Evolutionary conservation across 2,888 invertebrate species (phyloP).

Genomic region (Carpatolechia fugitivella): DNA sequence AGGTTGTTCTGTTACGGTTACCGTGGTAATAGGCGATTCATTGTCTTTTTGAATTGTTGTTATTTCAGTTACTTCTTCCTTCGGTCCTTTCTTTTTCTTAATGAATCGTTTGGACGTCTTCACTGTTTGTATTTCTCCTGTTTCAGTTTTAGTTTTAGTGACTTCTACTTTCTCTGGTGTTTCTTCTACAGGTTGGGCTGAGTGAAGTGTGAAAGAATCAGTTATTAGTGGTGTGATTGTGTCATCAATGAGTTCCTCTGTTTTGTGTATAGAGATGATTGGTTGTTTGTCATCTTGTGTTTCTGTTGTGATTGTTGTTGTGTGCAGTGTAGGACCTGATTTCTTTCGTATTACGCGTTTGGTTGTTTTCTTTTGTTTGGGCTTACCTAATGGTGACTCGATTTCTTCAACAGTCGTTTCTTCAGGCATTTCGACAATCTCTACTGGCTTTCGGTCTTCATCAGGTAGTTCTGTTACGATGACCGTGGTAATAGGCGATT

Average conservation of each 20-base stretch:
- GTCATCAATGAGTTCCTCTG: conserved; percentile 34
- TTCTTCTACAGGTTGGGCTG: conserved; percentile 1
- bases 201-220: no score
- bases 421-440: conserved; percentile 28
- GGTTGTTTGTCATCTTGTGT: conserved; percentile 31
- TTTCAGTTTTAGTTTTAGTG: no score
- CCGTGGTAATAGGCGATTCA: no score
- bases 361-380: conserved; percentile 40
- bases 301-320: conserved; percentile 22
- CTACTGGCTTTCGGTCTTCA: conserved; percentile 29
- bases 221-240: conserved; percentile 27
- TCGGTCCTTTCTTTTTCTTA: no score
- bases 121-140: no score
- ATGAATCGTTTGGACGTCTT: no score
- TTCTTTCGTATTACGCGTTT: conserved; percentile 39
- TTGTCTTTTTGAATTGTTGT: no score
- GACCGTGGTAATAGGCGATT: conserved; percentile 47
- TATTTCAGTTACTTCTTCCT: no score
- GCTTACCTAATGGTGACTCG: conserved; percentile 31
- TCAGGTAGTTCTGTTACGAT: conserved; percentile 42
- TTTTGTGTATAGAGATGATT: conserved; percentile 32
- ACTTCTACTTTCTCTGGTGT: conserved; percentile 34
- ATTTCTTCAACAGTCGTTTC: conserved; percentile 44
- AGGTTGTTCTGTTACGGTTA: no score
- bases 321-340: conserved; percentile 34